These are phyloP conservation scores for Lithophane socia DNA, from an alignment of 2,888 invertebrate genomes.

Conservation along the genomic window DNA sequence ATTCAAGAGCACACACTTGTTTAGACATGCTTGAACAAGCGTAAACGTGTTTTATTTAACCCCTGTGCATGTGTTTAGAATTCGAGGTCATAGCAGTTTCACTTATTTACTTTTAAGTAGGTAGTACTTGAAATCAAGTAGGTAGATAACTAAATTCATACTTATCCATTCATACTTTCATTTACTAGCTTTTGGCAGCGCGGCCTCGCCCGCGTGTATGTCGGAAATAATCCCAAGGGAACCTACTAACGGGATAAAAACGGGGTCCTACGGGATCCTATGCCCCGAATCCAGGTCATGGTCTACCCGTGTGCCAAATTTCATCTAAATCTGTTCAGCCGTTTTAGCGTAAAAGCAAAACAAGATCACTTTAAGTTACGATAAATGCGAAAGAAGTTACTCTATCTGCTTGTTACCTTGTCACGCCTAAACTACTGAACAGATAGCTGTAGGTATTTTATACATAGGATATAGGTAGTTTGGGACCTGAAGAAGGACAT, in stretches of 20 bases:
- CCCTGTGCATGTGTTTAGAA: slow-evolving; percentile 17
- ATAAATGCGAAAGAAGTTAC: no score
- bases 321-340: no score
- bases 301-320: no score
- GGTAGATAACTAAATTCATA: neutral
- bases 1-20: slow-evolving; percentile 26
- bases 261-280: no score
- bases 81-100: neutral
- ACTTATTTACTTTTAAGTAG: neutral
- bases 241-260: no score
- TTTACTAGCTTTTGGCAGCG: no score
- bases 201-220: no score
- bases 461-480: neutral
- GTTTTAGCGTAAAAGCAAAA: no score
- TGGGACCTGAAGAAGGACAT: neutral
- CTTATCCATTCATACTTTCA: neutral
- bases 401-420: neutral
- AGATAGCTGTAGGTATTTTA: neutral
- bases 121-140: neutral
- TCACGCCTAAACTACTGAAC: neutral
- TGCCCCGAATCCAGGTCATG: no score
- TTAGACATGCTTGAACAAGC: slow-evolving; percentile 27
- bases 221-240: no score
- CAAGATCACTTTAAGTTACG: no score
- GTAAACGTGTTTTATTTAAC: slow-evolving; percentile 29